Evolutionary conservation across 2,113 vertebrate species (phyloP).

Genomic region (Sterrhoptilus dennistouni): DNA sequence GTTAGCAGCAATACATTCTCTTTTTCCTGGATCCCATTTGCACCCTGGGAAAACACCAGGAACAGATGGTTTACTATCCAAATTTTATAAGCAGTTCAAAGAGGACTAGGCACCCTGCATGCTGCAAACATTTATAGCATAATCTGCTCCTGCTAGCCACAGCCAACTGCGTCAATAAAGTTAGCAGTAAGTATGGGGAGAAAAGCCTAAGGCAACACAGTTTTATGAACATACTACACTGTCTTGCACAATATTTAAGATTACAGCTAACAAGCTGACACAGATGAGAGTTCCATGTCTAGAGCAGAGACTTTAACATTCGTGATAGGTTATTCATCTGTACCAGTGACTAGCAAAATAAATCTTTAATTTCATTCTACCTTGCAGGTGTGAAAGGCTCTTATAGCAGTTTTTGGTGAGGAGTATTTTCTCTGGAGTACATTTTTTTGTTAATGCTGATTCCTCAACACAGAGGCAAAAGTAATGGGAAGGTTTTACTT

Average conservation of each 20-base stretch:
- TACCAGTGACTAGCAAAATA: neutral
- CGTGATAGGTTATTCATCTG: neutral
- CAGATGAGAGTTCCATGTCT: neutral
- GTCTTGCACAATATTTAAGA: neutral
- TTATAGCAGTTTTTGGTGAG: neutral
- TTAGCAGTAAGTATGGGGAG: neutral
- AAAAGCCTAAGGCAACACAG: neutral
- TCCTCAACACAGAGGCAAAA: neutral
- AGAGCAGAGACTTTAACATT: neutral
- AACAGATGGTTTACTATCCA: constrained; percentile 43
- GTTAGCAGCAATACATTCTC: constrained; percentile 24
- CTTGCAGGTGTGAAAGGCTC: neutral
- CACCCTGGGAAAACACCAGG: constrained; percentile 28
- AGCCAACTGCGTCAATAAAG: neutral
- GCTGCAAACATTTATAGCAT: neutral
- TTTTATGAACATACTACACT: neutral
- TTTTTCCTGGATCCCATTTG: constrained; percentile 26
- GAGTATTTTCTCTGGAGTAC: neutral
- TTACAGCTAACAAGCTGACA: neutral
- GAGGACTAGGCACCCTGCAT: neutral
- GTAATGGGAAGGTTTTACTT: neutral
- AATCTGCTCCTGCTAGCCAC: neutral
- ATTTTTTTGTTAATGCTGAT: neutral
- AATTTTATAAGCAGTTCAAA: constrained; percentile 3
- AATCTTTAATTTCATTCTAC: neutral